These are phyloP conservation scores for Melanargia galathea DNA, from an alignment of 2,888 invertebrate species.

Conservation along the genomic window DNA sequence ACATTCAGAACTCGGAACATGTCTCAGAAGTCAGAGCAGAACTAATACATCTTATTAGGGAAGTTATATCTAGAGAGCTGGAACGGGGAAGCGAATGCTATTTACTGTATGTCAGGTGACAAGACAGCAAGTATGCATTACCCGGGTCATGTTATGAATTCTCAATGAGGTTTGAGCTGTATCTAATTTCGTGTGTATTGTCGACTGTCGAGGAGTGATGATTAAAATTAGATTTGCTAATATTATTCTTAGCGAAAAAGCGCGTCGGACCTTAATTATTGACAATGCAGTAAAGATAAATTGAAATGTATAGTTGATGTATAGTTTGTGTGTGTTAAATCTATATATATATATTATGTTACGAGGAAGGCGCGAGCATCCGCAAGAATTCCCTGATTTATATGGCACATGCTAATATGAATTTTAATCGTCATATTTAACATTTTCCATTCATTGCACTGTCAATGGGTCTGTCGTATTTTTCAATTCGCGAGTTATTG, in stretches of 20 bases:
- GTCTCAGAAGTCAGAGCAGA: not conserved
- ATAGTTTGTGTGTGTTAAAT: no score
- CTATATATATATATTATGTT: no score
- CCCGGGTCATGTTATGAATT: slow-evolving; percentile 33
- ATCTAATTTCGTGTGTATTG: slow-evolving; percentile 29
- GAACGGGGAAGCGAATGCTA: slow-evolving; percentile 37
- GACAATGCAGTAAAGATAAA: no score
- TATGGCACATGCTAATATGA: no score
- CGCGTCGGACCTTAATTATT: no score
- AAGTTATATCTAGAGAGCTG: slow-evolving; percentile 32
- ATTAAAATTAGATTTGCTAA: not conserved
- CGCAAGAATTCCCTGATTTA: no score
- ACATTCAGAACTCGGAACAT: not conserved
- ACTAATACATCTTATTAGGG: slow-evolving; percentile 33
- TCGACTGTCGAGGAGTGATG: not conserved
- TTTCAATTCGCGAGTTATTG: no score
- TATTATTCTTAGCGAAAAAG: not conserved
- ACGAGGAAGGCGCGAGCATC: no score
- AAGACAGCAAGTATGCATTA: slow-evolving; percentile 39
- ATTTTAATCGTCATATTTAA: no score
- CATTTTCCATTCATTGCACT: no score
- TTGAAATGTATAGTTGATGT: no score
- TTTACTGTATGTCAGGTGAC: slow-evolving; percentile 40
- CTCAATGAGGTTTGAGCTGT: not conserved
- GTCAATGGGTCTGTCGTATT: no score